A percentile compares a stretch with the other conserved stretches of the same genome.
These are phyloP conservation scores for Orchesellides sinensis DNA, from an alignment of 2,888 invertebrate species.

Conservation along the genomic window DNA sequence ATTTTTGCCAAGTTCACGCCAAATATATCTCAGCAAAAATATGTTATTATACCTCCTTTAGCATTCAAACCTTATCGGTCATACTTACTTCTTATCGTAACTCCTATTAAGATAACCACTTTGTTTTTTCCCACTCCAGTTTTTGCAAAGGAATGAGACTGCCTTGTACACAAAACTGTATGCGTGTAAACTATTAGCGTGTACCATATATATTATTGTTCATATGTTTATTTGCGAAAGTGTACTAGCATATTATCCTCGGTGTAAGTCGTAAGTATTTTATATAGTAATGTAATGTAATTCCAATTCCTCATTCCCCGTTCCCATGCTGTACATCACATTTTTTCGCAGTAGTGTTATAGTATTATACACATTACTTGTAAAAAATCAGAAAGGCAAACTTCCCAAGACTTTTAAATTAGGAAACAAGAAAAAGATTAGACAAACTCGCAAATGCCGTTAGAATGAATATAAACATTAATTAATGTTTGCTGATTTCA, in stretches of 20 bases:
- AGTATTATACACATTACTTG: not conserved
- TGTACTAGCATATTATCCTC: too few species aligned
- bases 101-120: slow-evolving; percentile 53
- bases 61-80: slow-evolving; percentile 44
- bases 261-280: too few species aligned
- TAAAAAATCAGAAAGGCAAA: not conserved
- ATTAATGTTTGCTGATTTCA: slow-evolving; percentile 43
- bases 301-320: slow-evolving; percentile 11
- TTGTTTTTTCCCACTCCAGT: slow-evolving; percentile 57
- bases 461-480: slow-evolving; percentile 24
- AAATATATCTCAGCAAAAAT: slow-evolving; percentile 19
- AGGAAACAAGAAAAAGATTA: slow-evolving; percentile 42
- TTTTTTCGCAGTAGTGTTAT: too few species aligned
- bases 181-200: too few species aligned
- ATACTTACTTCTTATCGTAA: slow-evolving; percentile 49
- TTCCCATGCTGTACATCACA: slow-evolving; percentile 20
- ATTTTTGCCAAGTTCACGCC: slow-evolving; percentile 59
- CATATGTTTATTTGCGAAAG: too few species aligned
- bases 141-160: too few species aligned
- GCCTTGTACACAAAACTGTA: too few species aligned
- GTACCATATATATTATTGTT: too few species aligned
- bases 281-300: not conserved
- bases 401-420: slow-evolving; percentile 12
- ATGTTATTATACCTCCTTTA: slow-evolving; percentile 2
- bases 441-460: slow-evolving; percentile 25